Conservation (phyloP, 2,113 vertebrate genomes). For the Macquaria ambigua region DNA sequence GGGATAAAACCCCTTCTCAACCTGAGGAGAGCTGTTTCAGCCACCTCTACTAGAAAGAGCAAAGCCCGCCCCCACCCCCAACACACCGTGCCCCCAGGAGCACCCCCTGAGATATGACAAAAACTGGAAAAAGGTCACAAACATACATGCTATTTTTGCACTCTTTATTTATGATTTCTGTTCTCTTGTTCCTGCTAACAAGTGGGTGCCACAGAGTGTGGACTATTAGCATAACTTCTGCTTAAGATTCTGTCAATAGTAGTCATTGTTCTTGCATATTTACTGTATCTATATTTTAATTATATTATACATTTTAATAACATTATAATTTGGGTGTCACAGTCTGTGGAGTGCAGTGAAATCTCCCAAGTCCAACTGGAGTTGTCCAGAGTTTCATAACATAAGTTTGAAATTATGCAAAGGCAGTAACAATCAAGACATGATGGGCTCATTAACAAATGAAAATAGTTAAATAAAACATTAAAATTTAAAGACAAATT, state of each 20-base stretch:
- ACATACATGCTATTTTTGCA: slow-evolving; percentile 28
- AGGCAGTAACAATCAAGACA: not conserved
- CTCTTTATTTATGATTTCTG: slow-evolving; percentile 13
- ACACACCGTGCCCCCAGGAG: slow-evolving; percentile 38
- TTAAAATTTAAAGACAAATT: not conserved
- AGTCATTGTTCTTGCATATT: not conserved
- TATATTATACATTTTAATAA: not conserved
- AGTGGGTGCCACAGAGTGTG: not conserved
- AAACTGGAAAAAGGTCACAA: slow-evolving; percentile 66
- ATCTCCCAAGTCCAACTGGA: not conserved
- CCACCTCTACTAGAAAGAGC: slow-evolving; percentile 61
- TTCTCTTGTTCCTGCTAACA: not conserved
- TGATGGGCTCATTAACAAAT: not conserved
- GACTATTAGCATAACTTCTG: not conserved
- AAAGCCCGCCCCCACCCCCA: not conserved
- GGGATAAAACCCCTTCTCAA: slow-evolving; percentile 56
- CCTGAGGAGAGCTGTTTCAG: slow-evolving; percentile 64
- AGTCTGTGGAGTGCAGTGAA: not conserved
- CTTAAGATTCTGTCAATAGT: not conserved
- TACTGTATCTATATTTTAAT: not conserved
- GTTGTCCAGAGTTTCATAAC: not conserved
- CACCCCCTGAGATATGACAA: slow-evolving; percentile 45
- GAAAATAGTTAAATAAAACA: not conserved
- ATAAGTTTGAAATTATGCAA: not conserved
- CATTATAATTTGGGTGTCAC: not conserved